phyloP scores from a whole-genome alignment of 2,113 vertebrate species.

The Notarius quadriscutis region DNA sequence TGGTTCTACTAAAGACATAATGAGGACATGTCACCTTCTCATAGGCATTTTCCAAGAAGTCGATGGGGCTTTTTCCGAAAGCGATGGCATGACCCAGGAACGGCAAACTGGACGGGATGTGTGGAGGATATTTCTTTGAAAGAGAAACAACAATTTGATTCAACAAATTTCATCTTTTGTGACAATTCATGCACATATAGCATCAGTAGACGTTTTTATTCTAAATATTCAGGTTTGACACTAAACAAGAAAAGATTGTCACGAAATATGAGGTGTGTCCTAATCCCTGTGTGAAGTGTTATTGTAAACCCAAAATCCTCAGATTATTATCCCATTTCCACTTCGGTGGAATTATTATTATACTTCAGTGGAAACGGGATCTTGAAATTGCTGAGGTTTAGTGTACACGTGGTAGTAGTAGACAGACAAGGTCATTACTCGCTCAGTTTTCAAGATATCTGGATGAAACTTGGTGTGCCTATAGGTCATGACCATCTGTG shows the following conservation, averaged over 20 bases:
- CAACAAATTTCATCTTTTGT: background rate
- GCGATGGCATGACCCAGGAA: slow-evolving; percentile 92
- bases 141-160: slow-evolving; percentile 29
- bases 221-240: background rate
- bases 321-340: background rate
- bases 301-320: background rate
- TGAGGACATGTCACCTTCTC: slow-evolving; percentile 78
- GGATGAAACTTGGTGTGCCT: too few species aligned
- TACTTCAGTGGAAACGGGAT: too few species aligned
- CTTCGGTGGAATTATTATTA: too few species aligned
- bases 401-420: too few species aligned
- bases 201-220: background rate
- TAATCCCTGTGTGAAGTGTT: background rate
- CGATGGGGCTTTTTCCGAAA: slow-evolving; percentile 93
- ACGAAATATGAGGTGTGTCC: background rate
- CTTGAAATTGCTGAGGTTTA: too few species aligned
- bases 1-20: background rate
- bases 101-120: slow-evolving; percentile 86
- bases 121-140: slow-evolving; percentile 85
- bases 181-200: background rate
- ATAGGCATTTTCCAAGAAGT: slow-evolving; percentile 93
- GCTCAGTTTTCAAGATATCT: too few species aligned
- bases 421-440: too few species aligned
- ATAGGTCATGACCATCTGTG: too few species aligned
- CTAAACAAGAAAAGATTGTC: background rate